phyloP scores from a whole-genome alignment of 2,113 vertebrate species.

The Clarias gariepinus region DNA sequence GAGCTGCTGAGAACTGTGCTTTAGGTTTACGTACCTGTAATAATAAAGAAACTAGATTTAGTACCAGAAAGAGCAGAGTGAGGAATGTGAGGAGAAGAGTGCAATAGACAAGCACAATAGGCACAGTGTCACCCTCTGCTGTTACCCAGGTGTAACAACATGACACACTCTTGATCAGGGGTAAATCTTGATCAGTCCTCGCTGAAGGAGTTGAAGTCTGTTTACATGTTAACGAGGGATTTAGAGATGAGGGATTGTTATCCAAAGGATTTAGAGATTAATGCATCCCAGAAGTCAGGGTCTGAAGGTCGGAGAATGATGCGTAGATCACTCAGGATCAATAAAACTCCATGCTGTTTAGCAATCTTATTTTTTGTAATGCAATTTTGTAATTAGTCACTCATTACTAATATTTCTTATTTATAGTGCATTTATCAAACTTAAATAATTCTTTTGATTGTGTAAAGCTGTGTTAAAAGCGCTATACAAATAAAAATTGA shows the following conservation, averaged over 20 bases:
- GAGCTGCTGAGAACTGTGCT: not conserved
- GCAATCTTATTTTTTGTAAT: too few relatives aligned
- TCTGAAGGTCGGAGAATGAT: not conserved
- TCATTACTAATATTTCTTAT: not conserved
- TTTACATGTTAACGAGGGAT: not conserved
- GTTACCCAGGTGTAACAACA: not conserved
- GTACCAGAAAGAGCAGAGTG: not conserved
- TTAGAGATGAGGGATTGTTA: not conserved
- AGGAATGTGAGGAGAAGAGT: not conserved
- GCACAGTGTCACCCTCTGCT: slow-evolving; percentile 29
- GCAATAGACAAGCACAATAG: not conserved
- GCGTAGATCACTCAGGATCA: not conserved
- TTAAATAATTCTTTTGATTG: too few relatives aligned
- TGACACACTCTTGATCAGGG: not conserved
- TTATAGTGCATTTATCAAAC: not conserved
- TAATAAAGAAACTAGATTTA: not conserved
- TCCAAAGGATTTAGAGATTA: not conserved
- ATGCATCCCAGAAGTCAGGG: not conserved
- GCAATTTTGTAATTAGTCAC: not conserved
- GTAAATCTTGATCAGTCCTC: not conserved
- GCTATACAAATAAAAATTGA: too few relatives aligned
- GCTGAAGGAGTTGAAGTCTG: not conserved
- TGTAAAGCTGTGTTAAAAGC: too few relatives aligned
- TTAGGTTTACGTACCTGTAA: not conserved
- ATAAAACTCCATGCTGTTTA: not conserved